phyloP scores from a whole-genome alignment of 2,888 invertebrate genomes.

The Aplocera efformata region DNA sequence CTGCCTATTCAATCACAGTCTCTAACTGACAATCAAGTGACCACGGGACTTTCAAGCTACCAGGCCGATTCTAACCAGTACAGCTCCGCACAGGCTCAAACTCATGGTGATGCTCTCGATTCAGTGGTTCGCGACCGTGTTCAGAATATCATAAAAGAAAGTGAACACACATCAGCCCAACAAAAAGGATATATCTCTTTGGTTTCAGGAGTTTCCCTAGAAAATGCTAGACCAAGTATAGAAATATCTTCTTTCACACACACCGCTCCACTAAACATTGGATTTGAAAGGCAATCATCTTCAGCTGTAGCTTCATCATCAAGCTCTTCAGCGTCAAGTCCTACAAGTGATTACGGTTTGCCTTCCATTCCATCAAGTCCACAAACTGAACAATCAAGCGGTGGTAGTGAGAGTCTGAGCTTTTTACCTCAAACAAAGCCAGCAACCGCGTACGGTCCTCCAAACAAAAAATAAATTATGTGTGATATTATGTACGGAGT shows the following conservation, averaged over 20 bases:
- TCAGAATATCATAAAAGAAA: constrained; percentile 63
- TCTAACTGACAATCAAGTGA: constrained; percentile 27
- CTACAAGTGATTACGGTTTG: constrained; percentile 42
- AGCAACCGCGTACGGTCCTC: constrained; percentile 55
- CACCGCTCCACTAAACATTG: constrained; percentile 43
- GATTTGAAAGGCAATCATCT: constrained; percentile 24
- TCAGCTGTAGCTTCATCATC: constrained; percentile 32
- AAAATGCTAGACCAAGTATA: constrained; percentile 64
- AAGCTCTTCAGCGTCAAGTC: constrained; percentile 32
- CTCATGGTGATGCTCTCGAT: constrained; percentile 56
- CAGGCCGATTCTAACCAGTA: constrained; percentile 66
- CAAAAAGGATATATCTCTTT: constrained; percentile 62
- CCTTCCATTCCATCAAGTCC: constrained; percentile 41
- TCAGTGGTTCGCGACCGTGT: constrained; percentile 57
- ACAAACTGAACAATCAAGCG: constrained; percentile 22
- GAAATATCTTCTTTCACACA: constrained; percentile 68
- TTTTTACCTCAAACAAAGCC: constrained; percentile 62
- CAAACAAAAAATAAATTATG: constrained; percentile 44
- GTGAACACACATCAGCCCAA: constrained; percentile 63
- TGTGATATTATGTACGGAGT: constrained; percentile 23
- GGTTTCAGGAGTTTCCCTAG: constrained; percentile 66
- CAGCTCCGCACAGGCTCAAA: constrained; percentile 40
- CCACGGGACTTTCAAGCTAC: constrained; percentile 52
- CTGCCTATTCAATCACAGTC: constrained; percentile 44
- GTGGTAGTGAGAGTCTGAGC: constrained; percentile 36